phyloP scores from a whole-genome alignment of 2,888 invertebrate species.

The Chirona hameri region DNA sequence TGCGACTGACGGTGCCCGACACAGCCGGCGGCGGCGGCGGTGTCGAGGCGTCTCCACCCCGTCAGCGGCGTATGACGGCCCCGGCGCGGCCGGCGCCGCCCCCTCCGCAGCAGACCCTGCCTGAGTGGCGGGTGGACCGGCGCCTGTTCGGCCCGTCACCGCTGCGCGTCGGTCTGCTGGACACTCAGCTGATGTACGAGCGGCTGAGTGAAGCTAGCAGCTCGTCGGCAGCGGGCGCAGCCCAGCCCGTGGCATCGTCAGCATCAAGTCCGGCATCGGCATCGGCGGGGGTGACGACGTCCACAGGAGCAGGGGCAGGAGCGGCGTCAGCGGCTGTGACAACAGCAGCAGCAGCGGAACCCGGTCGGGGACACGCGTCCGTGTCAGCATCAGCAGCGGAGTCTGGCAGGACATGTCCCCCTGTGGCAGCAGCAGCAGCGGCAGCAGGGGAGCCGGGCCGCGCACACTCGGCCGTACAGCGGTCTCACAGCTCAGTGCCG shows the following conservation, averaged over 20 bases:
- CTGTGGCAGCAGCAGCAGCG: not conserved
- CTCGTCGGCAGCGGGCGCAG: not conserved
- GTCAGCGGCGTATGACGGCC: not conserved
- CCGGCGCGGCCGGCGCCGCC: not conserved
- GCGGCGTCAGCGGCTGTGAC: no score
- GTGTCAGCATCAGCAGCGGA: no score
- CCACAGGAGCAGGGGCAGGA: no score
- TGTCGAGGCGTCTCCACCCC: not conserved
- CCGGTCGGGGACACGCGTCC: no score
- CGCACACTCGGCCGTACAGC: not conserved
- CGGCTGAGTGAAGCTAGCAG: constrained; percentile 7
- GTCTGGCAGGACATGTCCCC: no score
- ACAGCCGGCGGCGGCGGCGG: not conserved
- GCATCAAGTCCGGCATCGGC: no score
- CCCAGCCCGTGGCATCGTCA: no score
- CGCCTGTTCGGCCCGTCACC: not conserved
- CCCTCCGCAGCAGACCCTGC: not conserved
- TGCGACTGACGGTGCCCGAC: constrained; percentile 9
- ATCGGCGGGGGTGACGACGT: no score
- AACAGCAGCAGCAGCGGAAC: no score
- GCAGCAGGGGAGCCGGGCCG: not conserved
- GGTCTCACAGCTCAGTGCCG: constrained; percentile 5
- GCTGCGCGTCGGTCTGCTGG: not conserved
- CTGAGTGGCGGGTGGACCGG: not conserved
- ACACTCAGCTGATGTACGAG: not conserved